Percentiles rank a stretch among this genome's conserved stretches.
Conservation (phyloP, 2,888 invertebrate species). For the Nematopogon swammerdamellus region DNA sequence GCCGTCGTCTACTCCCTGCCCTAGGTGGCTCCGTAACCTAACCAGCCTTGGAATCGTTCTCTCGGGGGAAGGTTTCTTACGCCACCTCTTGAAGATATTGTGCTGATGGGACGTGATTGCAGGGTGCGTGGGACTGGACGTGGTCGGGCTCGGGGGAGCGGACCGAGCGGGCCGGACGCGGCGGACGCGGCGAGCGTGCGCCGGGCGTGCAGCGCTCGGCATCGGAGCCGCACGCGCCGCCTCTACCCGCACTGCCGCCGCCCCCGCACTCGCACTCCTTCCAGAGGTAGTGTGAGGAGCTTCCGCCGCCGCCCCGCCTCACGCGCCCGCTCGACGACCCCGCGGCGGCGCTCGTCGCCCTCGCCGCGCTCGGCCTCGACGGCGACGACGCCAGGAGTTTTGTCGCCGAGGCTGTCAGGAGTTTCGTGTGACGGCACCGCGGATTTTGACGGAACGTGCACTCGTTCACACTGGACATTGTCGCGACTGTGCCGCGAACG, state of each 20-base stretch:
- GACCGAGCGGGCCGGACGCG: conserved; percentile 18
- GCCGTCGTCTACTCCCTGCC: no score
- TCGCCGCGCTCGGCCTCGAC: conserved; percentile 31
- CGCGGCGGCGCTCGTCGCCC: conserved; percentile 37
- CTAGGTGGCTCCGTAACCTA: no score
- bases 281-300: conserved; percentile 53
- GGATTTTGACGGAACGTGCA: background rate
- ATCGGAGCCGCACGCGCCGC: conserved; percentile 59
- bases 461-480: conserved; percentile 5
- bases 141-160: conserved; percentile 25
- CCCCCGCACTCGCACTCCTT: conserved; percentile 54
- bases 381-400: conserved; percentile 46
- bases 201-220: conserved; percentile 59
- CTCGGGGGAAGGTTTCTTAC: no score
- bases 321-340: conserved; percentile 33
- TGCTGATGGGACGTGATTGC: no score
- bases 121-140: conserved; percentile 41
- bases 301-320: conserved; percentile 45
- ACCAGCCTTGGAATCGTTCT: no score
- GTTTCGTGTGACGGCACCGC: conserved; percentile 21
- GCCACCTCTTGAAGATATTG: no score
- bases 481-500: conserved; percentile 25
- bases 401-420: conserved; percentile 40
- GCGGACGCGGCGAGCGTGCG: conserved; percentile 31
- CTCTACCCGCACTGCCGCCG: conserved; percentile 45